Evolutionary conservation across 1,140 invertebrate genomes (phyloP), one percentile per base, ranked within the genome.

Genomic region (Dendrolimus punctatus): DNA sequence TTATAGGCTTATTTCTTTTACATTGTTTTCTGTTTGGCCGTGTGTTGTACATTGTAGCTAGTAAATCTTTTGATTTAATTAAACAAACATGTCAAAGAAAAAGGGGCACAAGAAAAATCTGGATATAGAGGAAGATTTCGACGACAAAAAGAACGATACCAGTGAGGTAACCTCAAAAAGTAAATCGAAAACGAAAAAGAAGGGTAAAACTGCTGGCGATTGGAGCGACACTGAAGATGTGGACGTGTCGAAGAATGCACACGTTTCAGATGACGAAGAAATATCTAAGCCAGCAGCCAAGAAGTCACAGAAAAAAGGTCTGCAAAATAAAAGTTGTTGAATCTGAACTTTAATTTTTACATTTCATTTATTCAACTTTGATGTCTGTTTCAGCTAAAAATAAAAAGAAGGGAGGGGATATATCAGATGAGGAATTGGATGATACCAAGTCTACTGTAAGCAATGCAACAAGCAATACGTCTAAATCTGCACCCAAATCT

Each of bases 51-150:
- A 23, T 23, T 23, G 23, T 23, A 23, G 23, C 23, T 23, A 23
- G 23, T 23, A 23, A 23, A 23, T 23, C 23, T 23, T 3, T 3
- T 23, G 23, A 23, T 23, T 23, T 23, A 23, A 23, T 23, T 23
- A 23, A 23, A 38, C 3, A 69, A 62, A 60, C 42, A 91, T 90
- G 90, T 90, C 89, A 6, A 92, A 92, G 73, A 91, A 90, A 73
- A 90, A 87, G 62, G 88, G 88, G 41, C 89, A 87, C 58, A 91
- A 91, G 66, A 92, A 92, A 68, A 90, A 90, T 54, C 83, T 88
- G 64, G 88, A 89, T 60, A 73, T 88, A 5, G 89, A 90, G 61
- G 89, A 90, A 23, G 90, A 92, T 58, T 81, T 88, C 46, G 88
- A 90, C 40, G 88, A 89, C 9, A 85, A 86, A 53, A 74, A 79